Evolutionary conservation across 2,113 vertebrate genomes (phyloP), one percentile per base, ranked within the genome.

Genomic region (Pao palembangensis): DNA sequence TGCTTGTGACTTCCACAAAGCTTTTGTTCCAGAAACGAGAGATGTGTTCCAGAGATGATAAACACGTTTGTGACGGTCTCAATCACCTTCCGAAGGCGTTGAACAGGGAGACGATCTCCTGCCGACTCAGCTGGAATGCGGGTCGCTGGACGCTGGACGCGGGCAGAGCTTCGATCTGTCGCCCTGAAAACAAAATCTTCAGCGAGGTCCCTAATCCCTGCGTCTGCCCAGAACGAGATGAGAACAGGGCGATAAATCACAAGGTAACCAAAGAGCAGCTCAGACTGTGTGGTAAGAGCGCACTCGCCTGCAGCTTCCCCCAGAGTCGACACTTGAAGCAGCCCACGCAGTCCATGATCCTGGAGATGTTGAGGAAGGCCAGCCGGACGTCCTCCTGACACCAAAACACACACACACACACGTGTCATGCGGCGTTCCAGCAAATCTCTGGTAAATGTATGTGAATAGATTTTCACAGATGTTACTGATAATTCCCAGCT

Each of bases 281-380:
- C 8, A 6, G 38, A 7, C 14, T 12, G 34, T 14, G 11, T 3
- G 11, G 34, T 16, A 0, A 41, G 3, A 28, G 15, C 2, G 20
- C 14, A 11, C 52, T 49, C 51, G 94, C 95, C 92, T 98, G 96
- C 66, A 98, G 12, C 85, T 98, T 98, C 46, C 96, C 96, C 95
- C 95, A 98, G 12, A 98, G 90, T 6, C 95, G 91, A 58, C 96
- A 98, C 58, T 98, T 98, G 69, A 95, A 92, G 87, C 95, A 98
- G 61, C 93, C 95, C 17, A 98, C 94, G 1, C 95, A 98, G 78
- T 97, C 95, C 94, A 98, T 98, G 65, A 98, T 98, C 84, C 87
- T 93, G 2, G 96, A 96, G 84, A 98, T 98, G 56, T 98, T 98
- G 84, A 91, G 92, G 38, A 98, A 98, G 64, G 96, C 92, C 6